Evolutionary conservation across 2,888 invertebrate species (phyloP), one percentile per base, ranked within the genome.

Genomic region (Drosophila eohydei): DNA sequence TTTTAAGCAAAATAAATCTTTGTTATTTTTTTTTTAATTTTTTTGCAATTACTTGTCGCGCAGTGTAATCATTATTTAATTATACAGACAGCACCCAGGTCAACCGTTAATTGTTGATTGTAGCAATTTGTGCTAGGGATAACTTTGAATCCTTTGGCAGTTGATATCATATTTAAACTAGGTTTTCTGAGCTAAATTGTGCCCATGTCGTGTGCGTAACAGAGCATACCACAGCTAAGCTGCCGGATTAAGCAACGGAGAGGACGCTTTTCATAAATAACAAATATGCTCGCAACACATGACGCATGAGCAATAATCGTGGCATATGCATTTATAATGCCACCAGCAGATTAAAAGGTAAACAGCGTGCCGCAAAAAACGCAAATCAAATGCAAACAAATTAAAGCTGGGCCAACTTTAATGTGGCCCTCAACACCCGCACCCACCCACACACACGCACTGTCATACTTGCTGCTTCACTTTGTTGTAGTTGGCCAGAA

Each of bases 381-480:
- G 74, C 80, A 84, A 81, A 73, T 83, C 78, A 86, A 88, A 80
- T 43, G 61, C 81, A 80, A 72, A 74, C 68, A 73, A 70, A 68
- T 68, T 70, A 48, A 48, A 76, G 43, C 46, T 65, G 48, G 43
- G 56, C 11, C 58, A 67, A 65, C 81, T 80, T 88, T 80, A 83
- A 80, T 71, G 36, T 71, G 90, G 65, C 88, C 89, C 89, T 86
- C 83, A 85, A 71, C 80, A 78, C 58, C 36, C 64, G 43, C 67
- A 54, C 40, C 43, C 54, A 41, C 52, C 38, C 59, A 11, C 44
- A 51, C 43, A 41, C 56, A 28, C 55, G n/a, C 46, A 28, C 38
- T 48, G 44, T 38, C 50, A 14, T 46, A 52, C 50, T 44, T 28
- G 43, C 40, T 30, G 57, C n/a, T 68, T 48, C 67, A 76, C 84